These are phyloP conservation scores for Glyphotaelius pellucidus DNA, from an alignment of 2,888 invertebrate species.

Conservation along the genomic window DNA sequence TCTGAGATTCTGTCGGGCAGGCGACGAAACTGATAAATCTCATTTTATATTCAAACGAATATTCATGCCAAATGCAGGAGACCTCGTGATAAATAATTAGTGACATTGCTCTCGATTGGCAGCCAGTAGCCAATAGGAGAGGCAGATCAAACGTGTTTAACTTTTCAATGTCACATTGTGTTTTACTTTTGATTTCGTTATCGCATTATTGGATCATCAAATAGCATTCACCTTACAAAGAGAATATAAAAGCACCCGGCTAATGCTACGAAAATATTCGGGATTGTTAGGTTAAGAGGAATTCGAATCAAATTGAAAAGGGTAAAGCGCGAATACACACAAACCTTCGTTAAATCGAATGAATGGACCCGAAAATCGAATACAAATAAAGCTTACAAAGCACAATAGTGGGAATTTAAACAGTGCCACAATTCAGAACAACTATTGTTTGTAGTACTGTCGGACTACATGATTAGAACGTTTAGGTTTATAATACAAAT, in stretches of 20 bases:
- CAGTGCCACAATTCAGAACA: neutral
- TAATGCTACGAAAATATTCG: neutral
- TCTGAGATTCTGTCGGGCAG: conserved; percentile 11
- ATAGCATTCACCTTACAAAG: neutral
- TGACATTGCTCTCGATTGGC: conserved; percentile 43
- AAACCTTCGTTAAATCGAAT: conserved; percentile 30
- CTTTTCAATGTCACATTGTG: conserved; percentile 40
- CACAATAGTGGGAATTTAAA: conserved; percentile 28
- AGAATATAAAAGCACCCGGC: neutral
- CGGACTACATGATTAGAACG: conserved; percentile 18
- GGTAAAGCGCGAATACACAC: neutral
- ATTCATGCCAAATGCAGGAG: conserved; percentile 45
- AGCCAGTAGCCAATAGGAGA: conserved; percentile 25
- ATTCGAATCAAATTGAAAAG: conserved; percentile 11
- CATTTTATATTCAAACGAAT: conserved; percentile 19
- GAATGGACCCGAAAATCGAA: conserved; percentile 34
- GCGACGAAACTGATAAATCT: conserved; percentile 34
- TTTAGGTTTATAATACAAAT: neutral
- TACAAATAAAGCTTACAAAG: conserved; percentile 23
- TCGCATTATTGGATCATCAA: neutral
- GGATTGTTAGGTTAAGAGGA: neutral
- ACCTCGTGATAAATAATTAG: conserved; percentile 33
- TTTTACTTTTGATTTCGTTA: conserved; percentile 37
- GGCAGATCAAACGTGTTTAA: conserved; percentile 21
- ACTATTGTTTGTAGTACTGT: neutral